Percentiles rank a stretch among this genome's conserved stretches.
These are phyloP conservation scores for Cryptotis parvus DNA, from an alignment of 2,113 vertebrate genomes.

Conservation along the genomic window DNA sequence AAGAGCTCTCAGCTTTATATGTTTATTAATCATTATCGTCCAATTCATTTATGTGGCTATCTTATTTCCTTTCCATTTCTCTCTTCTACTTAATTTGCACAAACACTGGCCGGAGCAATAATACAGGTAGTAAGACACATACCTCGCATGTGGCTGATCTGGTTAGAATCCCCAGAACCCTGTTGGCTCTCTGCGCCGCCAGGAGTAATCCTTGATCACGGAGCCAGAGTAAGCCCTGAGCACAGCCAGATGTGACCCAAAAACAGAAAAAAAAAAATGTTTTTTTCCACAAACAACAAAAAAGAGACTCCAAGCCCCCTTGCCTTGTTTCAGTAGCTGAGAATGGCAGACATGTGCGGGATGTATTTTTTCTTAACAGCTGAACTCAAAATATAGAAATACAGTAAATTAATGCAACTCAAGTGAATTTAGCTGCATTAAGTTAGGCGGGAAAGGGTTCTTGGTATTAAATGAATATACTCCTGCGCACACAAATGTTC, in stretches of 20 bases:
- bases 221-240: too few species aligned
- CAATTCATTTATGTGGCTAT: constrained; percentile 48
- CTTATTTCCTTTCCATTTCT: constrained; percentile 48
- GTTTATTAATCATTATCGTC: constrained; percentile 48
- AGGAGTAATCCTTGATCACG: too few species aligned
- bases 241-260: background rate
- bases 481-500: constrained; percentile 36
- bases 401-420: too few species aligned
- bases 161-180: too few species aligned
- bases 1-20: constrained; percentile 40
- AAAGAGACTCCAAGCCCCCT: background rate
- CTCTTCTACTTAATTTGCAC: constrained; percentile 23
- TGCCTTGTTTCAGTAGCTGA: constrained; percentile 24
- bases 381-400: constrained; percentile 42
- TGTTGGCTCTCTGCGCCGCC: too few species aligned
- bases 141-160: too few species aligned
- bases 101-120: background rate
- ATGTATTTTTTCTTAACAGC: constrained; percentile 51
- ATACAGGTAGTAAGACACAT: background rate
- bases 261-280: background rate
- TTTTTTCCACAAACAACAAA: too few species aligned
- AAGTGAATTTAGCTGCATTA: constrained; percentile 31
- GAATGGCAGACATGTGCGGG: background rate
- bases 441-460: constrained; percentile 32
- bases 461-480: constrained; percentile 8